Evolutionary conservation across 2,113 vertebrate species (phyloP).

Genomic region (Thamnophis sirtalis): DNA sequence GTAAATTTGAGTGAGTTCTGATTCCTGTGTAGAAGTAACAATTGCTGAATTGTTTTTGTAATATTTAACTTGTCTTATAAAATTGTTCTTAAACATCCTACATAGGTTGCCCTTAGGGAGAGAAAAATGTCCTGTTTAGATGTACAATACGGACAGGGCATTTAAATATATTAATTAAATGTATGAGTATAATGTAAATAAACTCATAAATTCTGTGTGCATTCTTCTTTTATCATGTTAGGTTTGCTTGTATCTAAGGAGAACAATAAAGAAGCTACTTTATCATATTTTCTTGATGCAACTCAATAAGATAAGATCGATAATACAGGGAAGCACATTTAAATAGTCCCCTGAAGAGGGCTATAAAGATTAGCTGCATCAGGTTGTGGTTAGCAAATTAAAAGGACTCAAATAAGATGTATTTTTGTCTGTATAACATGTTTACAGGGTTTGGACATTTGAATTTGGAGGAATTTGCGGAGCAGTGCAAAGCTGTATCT

Average conservation of each 20-base stretch:
- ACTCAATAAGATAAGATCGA: not conserved
- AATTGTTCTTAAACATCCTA: not conserved
- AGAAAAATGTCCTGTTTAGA: not conserved
- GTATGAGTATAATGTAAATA: not conserved
- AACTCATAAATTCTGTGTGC: not conserved
- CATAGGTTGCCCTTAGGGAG: not conserved
- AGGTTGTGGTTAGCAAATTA: not conserved
- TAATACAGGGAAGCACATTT: not conserved
- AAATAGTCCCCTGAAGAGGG: not conserved
- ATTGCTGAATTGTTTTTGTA: not conserved
- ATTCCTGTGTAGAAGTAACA: not conserved
- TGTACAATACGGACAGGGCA: not conserved
- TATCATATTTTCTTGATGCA: not conserved
- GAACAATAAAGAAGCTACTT: not conserved
- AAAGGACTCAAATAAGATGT: not conserved
- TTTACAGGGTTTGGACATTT: not conserved
- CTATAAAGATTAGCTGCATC: not conserved
- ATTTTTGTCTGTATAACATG: not conserved
- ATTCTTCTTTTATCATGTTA: not conserved
- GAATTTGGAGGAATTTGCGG: not conserved
- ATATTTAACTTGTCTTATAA: not conserved
- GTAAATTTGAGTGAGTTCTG: not conserved
- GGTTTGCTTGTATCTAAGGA: not conserved
- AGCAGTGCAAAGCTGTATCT: not conserved
- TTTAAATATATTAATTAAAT: not conserved